A percentile compares a stretch with the other conserved stretches of the same genome.
Conservation (phyloP, 2,797 vertebrate species). For the Taenioides sp. region DNA sequence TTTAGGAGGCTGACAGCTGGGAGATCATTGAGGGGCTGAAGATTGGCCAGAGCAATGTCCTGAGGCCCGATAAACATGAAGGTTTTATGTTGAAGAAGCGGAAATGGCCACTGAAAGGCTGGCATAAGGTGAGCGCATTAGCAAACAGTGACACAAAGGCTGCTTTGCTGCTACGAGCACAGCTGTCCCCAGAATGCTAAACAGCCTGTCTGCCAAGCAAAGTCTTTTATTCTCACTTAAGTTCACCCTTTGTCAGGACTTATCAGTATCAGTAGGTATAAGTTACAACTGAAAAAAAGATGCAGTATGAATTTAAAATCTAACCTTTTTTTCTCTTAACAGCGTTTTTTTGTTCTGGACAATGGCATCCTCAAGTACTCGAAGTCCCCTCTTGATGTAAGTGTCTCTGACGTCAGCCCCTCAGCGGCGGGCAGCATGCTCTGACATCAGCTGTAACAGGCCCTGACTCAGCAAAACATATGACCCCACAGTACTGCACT, state of each 20-base stretch:
- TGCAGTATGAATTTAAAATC: background rate
- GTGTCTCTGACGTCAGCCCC: conserved; percentile 72
- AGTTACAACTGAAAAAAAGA: background rate
- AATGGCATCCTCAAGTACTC: conserved; percentile 99
- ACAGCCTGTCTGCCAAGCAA: conserved; percentile 8
- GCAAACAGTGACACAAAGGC: conserved; percentile 11
- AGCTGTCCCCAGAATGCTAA: conserved; percentile 23
- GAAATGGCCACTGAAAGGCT: conserved; percentile 99
- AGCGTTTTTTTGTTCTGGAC: conserved; percentile 98
- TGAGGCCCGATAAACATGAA: conserved; percentile 96
- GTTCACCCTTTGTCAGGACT: background rate
- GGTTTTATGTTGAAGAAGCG: conserved; percentile 99
- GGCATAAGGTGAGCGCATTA: conserved; percentile 90
- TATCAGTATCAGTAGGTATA: background rate
- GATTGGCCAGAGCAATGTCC: conserved; percentile 96
- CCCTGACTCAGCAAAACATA: conserved; percentile 20
- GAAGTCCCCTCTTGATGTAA: conserved; percentile 98
- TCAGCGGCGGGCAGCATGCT: conserved; percentile 26
- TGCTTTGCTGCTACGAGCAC: conserved; percentile 10
- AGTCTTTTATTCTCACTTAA: background rate
- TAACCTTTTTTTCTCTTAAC: conserved; percentile 51
- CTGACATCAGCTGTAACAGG: conserved; percentile 38
- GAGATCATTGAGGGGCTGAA: conserved; percentile 98
- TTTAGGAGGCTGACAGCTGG: conserved; percentile 95
- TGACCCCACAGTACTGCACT: conserved; percentile 17